Conservation (phyloP, 2,113 vertebrate genomes). For the Ammospiza nelsoni region DNA sequence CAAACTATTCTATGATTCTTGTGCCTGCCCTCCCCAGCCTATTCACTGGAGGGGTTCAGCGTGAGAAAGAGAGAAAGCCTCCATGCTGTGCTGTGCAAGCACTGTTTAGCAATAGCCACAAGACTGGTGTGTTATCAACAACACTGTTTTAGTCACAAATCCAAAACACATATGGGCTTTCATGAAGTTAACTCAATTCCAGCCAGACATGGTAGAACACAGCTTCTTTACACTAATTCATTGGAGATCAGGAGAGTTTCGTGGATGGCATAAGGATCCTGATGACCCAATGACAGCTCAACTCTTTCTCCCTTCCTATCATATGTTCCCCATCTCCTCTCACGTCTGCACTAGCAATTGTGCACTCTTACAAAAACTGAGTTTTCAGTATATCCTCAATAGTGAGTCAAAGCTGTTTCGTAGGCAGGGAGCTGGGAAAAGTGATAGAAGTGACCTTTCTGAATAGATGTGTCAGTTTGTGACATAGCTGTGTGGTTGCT, state of each 20-base stretch:
- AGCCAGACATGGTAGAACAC: not conserved
- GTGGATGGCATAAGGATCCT: not conserved
- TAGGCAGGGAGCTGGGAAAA: not conserved
- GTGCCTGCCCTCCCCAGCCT: not conserved
- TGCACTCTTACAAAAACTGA: not conserved
- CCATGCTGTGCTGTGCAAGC: not conserved
- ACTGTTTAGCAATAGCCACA: not conserved
- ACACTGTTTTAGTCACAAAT: not conserved
- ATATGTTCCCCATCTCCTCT: not conserved
- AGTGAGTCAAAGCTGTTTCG: not conserved
- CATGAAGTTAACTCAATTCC: not conserved
- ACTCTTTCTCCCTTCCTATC: not conserved
- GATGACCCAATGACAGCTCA: not conserved
- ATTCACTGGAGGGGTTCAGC: rapidly evolving
- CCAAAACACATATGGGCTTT: not conserved
- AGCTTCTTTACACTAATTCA: not conserved
- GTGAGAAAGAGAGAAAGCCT: not conserved
- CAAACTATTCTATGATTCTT: not conserved
- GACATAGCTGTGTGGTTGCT: not conserved
- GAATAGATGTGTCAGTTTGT: not conserved
- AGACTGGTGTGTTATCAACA: not conserved
- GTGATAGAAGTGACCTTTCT: not conserved
- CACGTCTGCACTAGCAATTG: not conserved
- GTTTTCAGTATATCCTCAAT: not conserved
- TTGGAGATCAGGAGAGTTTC: not conserved